A percentile compares a stretch with the other conserved stretches of the same genome.
Conservation (phyloP, 2,797 vertebrate genomes). For the Meriones psammophilus region DNA sequence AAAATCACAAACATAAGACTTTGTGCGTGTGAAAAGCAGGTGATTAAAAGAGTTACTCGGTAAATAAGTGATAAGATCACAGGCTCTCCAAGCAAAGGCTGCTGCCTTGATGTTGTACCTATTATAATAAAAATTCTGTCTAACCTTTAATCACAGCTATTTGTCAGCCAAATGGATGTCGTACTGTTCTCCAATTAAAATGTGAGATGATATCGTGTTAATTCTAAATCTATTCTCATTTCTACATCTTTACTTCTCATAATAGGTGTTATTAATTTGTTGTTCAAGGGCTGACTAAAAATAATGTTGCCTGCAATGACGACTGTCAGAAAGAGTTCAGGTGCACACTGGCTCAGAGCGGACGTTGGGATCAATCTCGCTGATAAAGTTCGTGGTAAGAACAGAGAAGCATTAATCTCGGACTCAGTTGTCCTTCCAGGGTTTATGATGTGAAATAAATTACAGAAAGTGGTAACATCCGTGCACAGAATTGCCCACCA, state of each 20-base stretch:
- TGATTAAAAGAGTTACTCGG: background rate
- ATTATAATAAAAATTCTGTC: constrained; percentile 18
- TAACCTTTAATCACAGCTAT: background rate
- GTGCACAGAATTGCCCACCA: background rate
- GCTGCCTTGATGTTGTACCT: background rate
- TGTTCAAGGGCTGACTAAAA: constrained; percentile 35
- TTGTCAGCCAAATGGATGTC: constrained; percentile 7
- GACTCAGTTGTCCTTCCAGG: background rate
- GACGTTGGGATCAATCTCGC: background rate
- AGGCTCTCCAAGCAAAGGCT: background rate
- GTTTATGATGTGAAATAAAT: background rate
- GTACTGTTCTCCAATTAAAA: background rate
- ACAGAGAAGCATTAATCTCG: background rate
- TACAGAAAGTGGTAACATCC: background rate
- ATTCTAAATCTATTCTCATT: constrained; percentile 6
- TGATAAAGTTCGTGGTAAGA: background rate
- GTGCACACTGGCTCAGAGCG: background rate
- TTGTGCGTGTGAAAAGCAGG: background rate
- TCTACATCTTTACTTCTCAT: constrained; percentile 54
- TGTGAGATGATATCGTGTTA: background rate
- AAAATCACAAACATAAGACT: background rate
- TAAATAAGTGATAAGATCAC: background rate
- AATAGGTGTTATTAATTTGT: background rate
- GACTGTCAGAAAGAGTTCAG: background rate
- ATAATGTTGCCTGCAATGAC: background rate